Conservation (phyloP, 2,888 invertebrate species). For the Drosophila kanekoi region DNA sequence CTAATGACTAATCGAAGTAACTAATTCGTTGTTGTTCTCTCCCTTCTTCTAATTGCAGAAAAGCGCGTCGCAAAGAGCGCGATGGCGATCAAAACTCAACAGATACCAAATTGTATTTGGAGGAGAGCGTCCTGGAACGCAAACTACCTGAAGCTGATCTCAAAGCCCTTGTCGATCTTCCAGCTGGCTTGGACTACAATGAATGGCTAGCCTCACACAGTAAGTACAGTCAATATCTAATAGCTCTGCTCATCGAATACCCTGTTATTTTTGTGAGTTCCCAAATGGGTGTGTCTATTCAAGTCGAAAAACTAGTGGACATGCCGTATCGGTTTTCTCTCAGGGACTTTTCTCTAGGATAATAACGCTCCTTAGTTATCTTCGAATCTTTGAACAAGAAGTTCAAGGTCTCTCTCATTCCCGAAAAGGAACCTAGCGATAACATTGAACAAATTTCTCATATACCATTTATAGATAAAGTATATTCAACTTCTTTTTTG, state of each 20-base stretch:
- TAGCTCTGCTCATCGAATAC: background rate
- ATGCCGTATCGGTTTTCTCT: too few species aligned
- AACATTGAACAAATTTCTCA: too few species aligned
- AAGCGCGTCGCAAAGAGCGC: conserved; percentile 98
- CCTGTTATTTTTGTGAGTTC: background rate
- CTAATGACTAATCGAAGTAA: background rate
- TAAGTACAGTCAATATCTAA: conserved; percentile 86
- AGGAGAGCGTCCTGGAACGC: conserved; percentile 96
- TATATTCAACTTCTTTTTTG: background rate
- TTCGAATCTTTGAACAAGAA: too few species aligned
- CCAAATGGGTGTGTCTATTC: background rate
- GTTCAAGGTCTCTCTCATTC: too few species aligned
- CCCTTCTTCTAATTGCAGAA: conserved; percentile 88
- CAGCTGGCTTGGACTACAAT: conserved; percentile 97
- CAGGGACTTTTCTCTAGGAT: too few species aligned
- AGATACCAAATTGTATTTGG: conserved; percentile 97
- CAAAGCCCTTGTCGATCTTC: conserved; percentile 96
- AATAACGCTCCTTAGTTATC: too few species aligned
- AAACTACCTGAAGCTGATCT: conserved; percentile 97
- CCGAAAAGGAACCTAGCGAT: too few species aligned
- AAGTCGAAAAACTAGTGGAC: too few species aligned
- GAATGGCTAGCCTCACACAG: conserved; percentile 99
- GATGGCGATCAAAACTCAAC: conserved; percentile 92
- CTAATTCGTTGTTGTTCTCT: too few species aligned
- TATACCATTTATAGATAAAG: background rate